A percentile compares a stretch with the other conserved stretches of the same genome.
These are phyloP conservation scores for Augochlorella aurata DNA, from an alignment of 2,888 invertebrate genomes.

Conservation along the genomic window DNA sequence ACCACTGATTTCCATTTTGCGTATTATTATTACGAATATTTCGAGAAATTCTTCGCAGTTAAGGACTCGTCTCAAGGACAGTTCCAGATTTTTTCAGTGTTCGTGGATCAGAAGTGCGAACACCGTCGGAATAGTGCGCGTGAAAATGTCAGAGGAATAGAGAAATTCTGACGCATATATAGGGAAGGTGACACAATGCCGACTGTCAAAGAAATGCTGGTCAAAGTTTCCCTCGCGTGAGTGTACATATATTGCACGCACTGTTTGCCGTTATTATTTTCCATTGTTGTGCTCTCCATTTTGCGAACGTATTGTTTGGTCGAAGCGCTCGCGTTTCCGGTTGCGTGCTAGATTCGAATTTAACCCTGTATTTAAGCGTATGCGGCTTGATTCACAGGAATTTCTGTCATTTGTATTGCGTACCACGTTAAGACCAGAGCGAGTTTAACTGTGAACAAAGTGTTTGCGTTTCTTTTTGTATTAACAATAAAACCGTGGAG, in stretches of 20 bases:
- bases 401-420: constrained; percentile 46
- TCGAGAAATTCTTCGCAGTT: too few relatives aligned
- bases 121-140: too few relatives aligned
- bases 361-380: constrained; percentile 55
- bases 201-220: constrained; percentile 19
- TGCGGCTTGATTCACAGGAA: constrained; percentile 49
- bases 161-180: not conserved
- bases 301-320: constrained; percentile 59
- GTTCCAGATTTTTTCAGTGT: too few relatives aligned
- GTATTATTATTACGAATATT: too few relatives aligned
- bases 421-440: not conserved
- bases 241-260: constrained; percentile 41
- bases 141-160: too few relatives aligned
- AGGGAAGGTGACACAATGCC: constrained; percentile 15
- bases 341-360: constrained; percentile 62
- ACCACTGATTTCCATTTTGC: too few relatives aligned
- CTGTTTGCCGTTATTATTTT: constrained; percentile 47
- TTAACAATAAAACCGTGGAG: not conserved
- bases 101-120: too few relatives aligned
- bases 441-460: constrained; percentile 17
- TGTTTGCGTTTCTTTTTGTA: not conserved
- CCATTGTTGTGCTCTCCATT: constrained; percentile 58
- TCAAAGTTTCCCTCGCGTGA: constrained; percentile 44
- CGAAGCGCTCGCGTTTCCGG: constrained; percentile 60
- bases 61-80: too few relatives aligned